Base-by-base conservation (phyloP, 2,797 vertebrate genomes). In the Gymnodraco acuticeps region DNA sequence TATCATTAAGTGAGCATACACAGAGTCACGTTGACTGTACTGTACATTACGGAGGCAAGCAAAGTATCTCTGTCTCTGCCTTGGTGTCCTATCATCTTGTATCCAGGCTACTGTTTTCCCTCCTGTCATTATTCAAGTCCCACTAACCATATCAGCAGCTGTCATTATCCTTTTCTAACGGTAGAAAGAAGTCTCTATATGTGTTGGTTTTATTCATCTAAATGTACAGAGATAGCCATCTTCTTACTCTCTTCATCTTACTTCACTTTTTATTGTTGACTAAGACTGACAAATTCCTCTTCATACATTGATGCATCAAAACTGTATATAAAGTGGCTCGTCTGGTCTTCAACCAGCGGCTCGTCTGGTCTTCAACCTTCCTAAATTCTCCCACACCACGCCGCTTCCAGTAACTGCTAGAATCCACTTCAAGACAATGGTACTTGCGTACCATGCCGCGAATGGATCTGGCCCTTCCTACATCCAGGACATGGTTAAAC, bases 1-100 rank as follows among this genome's bases (percentile, higher is more conserved):
- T 70, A 76, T 84, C 54, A 20, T 77, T 48, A 62, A 68, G 70
- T 81, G 62, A 72, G 67, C 73, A 80, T 43, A 66, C 52, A 64
- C 42, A 56, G 42, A 81, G 41, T 74, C 83, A 69, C 27, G 0
- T 14, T 51, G 56, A 59, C 27, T 47, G 68, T 68, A 81, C 19
- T 56, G 60, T 60, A 78, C 46, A 77, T 53, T 50, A 78, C 51
- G 47, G 23, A 72, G 13, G 47, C 14, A 72, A 58, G 4, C 48
- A 64, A 51, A 73, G 59, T 63, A 64, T 73, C 60, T 69, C 42
- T 64, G n/a, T 70, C 47, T 77, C 58, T 47, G 55, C 41, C 23
- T 72, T 55, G 46, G 15, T 53, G 46, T 33, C 47, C 51, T 48
- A 52, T 75, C 64, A 13, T 64, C 42, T 19, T 65, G 54, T 64